Evolutionary conservation across 2,113 vertebrate species (phyloP).

Genomic region (Ophthalmolycus amberensis): DNA sequence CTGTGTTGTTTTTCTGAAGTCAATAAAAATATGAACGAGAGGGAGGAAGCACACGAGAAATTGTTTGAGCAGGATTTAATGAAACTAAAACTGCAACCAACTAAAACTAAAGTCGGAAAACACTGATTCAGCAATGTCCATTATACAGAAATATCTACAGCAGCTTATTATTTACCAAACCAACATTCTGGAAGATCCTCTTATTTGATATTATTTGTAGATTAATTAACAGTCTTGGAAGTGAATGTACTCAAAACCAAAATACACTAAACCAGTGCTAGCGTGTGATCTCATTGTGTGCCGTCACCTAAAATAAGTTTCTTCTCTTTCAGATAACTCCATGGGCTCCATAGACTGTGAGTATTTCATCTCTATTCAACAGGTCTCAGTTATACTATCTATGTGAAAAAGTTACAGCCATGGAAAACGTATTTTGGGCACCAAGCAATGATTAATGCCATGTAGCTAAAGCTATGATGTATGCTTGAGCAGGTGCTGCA

Average conservation of each 20-base stretch:
- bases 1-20: neutral
- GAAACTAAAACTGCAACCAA: neutral
- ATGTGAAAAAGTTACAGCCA: conserved; percentile 17
- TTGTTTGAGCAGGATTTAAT: neutral
- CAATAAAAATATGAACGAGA: neutral
- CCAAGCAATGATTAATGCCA: conserved; percentile 53
- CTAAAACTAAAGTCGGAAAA: neutral
- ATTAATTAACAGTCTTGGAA: neutral
- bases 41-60: neutral
- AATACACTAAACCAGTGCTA: neutral
- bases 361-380: conserved; percentile 78
- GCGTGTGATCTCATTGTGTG: neutral
- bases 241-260: neutral
- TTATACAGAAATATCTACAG: conserved; percentile 4
- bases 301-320: conserved; percentile 26
- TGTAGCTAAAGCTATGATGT: conserved; percentile 25
- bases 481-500: conserved; percentile 66
- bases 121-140: neutral
- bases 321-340: conserved; percentile 88
- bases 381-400: conserved; percentile 14
- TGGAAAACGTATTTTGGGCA: conserved; percentile 48
- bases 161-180: neutral
- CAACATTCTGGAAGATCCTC: neutral
- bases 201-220: neutral
- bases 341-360: conserved; percentile 91